Conservation (phyloP, 1,140 invertebrate genomes). For the Lepidurus arcticus region DNA sequence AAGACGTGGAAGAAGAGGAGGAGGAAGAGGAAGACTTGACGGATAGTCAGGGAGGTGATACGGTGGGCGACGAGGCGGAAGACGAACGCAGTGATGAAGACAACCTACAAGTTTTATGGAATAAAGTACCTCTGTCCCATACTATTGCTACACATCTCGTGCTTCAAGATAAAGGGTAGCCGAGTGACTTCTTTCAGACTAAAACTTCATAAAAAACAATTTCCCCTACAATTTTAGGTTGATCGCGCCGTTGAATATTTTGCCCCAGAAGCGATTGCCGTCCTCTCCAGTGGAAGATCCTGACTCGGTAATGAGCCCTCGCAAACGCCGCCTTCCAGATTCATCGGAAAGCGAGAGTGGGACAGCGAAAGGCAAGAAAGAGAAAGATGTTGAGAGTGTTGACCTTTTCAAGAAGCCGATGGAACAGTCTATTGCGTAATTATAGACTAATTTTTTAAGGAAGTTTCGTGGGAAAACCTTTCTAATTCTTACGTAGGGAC, state of each 20-base stretch:
- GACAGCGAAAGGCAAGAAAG: conserved; percentile 34
- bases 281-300: background rate
- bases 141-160: background rate
- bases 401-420: background rate
- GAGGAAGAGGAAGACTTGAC: conserved; percentile 40
- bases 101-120: conserved; percentile 25
- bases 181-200: background rate
- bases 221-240: background rate
- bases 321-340: background rate
- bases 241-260: background rate
- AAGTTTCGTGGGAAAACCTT: too few relatives aligned
- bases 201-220: background rate
- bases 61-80: conserved; percentile 37
- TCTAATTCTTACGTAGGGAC: background rate
- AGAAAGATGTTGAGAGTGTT: conserved; percentile 25
- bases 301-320: background rate
- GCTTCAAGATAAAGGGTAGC: conserved; percentile 6
- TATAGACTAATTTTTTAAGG: too few relatives aligned
- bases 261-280: background rate
- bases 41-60: conserved; percentile 40
- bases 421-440: background rate
- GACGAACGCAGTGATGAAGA: conserved; percentile 38
- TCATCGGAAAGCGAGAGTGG: conserved; percentile 39
- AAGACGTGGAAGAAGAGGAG: conserved; percentile 41
- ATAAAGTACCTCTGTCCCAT: background rate